phyloP scores from a whole-genome alignment of 2,888 invertebrate genomes.

The Andrena bicolor region DNA sequence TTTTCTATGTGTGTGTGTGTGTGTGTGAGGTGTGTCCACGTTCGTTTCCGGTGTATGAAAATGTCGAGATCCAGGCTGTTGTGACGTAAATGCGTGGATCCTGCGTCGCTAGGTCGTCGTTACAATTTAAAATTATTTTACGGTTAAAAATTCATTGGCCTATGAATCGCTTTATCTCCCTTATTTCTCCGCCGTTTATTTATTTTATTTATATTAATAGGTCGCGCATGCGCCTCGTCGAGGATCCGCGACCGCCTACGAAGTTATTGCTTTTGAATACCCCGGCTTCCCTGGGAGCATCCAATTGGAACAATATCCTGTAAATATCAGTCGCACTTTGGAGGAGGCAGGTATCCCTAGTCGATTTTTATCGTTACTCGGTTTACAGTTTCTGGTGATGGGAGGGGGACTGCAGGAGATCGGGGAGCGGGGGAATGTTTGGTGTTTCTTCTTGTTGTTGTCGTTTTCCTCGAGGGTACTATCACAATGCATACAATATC shows the following conservation, averaged over 20 bases:
- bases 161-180: slow-evolving; percentile 44
- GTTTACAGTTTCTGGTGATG: slow-evolving; percentile 10
- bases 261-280: slow-evolving; percentile 85
- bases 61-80: neutral
- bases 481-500: slow-evolving; percentile 80
- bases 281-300: slow-evolving; percentile 84
- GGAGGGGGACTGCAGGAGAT: neutral
- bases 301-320: slow-evolving; percentile 84
- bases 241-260: slow-evolving; percentile 74
- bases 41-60: slow-evolving; percentile 13
- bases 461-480: slow-evolving; percentile 64
- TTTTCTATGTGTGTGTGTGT: slow-evolving; percentile 6
- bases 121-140: slow-evolving; percentile 64
- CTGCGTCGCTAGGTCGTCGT: slow-evolving; percentile 56
- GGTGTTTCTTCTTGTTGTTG: slow-evolving; percentile 45
- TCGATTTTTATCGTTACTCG: slow-evolving; percentile 19
- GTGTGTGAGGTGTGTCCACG: neutral
- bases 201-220: slow-evolving; percentile 64
- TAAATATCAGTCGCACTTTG: slow-evolving; percentile 83
- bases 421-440: neutral
- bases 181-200: slow-evolving; percentile 40
- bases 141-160: slow-evolving; percentile 68
- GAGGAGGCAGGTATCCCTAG: slow-evolving; percentile 52
- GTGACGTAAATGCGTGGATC: slow-evolving; percentile 32
- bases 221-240: slow-evolving; percentile 57